Evolutionary conservation across 2,888 invertebrate genomes (phyloP), one percentile per base, ranked within the genome.

Genomic region (Hydrotaea diabolus): DNA sequence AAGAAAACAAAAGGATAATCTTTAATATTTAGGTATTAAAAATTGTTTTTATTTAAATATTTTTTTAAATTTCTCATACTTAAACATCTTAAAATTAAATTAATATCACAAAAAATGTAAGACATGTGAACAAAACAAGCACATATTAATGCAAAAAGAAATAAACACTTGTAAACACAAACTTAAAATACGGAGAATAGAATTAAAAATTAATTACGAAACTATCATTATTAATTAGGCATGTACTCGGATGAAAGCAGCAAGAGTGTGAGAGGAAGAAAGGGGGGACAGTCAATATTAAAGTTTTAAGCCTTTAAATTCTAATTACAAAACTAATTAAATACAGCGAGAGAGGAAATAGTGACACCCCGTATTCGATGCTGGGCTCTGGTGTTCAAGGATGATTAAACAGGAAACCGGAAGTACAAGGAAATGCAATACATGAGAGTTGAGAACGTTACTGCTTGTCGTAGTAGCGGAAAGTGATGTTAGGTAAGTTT

Each of bases 31-130:
- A 57, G 23, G 9, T 57, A 57, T 57, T 57, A 64, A 26, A 36
- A n/a, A 64, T 36, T 55, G 43, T 43, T 39, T 39, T 31, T 64
- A 31, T 64, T 64, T 36, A 36, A 36, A 17, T 11, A 64, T 64
- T 64, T 64, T 19, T 66, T 66, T 39, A 66, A 43, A 43, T 64
- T 17, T 66, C 43, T 66, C 17, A 43, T 19, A 17, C 66, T 66
- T 66, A 66, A 66, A 43, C 43, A 43, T 17, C 66, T 66, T 66
- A 66, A 11, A 21, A 66, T 43, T 66, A 66, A 43, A 66, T 66
- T 43, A 66, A 66, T 66, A 66, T 66, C 66, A 66, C 66, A 66
- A 36, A 17, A 64, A 66, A 26, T 59, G 55, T 59, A n/a, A n/a
- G 59, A 43, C 43, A 13, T 66, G 66, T 43, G 66, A 66, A 66